Percentiles rank a stretch among this genome's conserved stretches.
Conservation (phyloP, 2,888 invertebrate species). For the Xanthostigma xanthostigma region DNA sequence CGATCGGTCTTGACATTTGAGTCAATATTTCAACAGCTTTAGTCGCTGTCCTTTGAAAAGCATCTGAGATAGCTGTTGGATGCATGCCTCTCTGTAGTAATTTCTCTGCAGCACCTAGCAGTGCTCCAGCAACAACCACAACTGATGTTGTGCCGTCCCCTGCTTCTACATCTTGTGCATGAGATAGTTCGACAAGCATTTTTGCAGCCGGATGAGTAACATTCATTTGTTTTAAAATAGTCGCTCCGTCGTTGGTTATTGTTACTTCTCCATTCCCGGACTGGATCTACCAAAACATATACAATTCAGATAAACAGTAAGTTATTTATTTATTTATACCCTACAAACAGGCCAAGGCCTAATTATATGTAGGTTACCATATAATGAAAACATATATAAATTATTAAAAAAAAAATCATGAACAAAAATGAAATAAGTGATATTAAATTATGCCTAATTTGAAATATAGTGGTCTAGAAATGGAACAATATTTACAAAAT, state of each 20-base stretch:
- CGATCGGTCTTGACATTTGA: constrained; percentile 73
- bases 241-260: constrained; percentile 99
- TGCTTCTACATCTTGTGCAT: constrained; percentile 97
- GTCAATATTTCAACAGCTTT: constrained; percentile 66
- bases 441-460: no score
- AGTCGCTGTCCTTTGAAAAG: constrained; percentile 77
- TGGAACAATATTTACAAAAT: no score
- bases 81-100: constrained; percentile 89
- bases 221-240: constrained; percentile 97
- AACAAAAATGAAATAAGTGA: no score
- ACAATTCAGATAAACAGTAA: no score
- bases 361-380: no score
- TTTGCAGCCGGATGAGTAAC: constrained; percentile 97
- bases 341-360: no score
- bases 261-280: constrained; percentile 94
- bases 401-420: no score
- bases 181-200: constrained; percentile 97
- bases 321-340: no score
- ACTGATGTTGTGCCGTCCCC: constrained; percentile 99
- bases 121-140: constrained; percentile 90
- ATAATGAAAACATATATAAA: no score
- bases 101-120: constrained; percentile 88
- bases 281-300: constrained; percentile 60
- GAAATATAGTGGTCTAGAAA: no score
- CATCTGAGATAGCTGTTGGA: constrained; percentile 93